A percentile compares a stretch with the other conserved stretches of the same genome.
Conservation (phyloP, 2,888 invertebrate genomes). For the Agrilus cyanescens region DNA sequence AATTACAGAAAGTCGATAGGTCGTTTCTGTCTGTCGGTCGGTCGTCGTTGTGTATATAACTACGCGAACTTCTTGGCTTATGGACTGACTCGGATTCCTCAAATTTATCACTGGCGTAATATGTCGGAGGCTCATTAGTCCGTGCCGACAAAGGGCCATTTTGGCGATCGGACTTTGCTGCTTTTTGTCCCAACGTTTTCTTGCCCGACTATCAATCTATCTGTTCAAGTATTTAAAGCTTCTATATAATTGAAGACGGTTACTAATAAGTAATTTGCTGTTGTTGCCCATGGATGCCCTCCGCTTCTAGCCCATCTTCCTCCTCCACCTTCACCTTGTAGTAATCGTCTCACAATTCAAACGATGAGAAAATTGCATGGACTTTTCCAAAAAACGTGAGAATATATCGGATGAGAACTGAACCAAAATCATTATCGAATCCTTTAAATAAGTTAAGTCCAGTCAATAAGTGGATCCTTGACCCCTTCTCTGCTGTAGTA, state of each 20-base stretch:
- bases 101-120: conserved; percentile 24
- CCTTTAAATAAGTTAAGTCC: no score
- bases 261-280: conserved; percentile 13
- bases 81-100: conserved; percentile 17
- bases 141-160: conserved; percentile 30
- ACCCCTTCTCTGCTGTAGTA: no score
- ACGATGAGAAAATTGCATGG: no score
- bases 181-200: conserved; percentile 19
- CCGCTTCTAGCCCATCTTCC: no score
- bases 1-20: conserved; percentile 8
- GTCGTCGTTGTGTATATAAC: conserved; percentile 1
- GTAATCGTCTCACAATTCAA: no score
- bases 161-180: conserved; percentile 27
- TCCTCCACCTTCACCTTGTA: no score
- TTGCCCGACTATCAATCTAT: conserved; percentile 24
- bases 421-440: no score
- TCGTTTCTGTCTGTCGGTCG: conserved; percentile 1
- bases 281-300: background rate
- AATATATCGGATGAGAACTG: no score
- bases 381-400: no score
- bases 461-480: no score
- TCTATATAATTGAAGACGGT: conserved; percentile 12
- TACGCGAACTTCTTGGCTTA: conserved; percentile 1
- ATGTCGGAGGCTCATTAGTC: conserved; percentile 29
- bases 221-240: conserved; percentile 16